A percentile compares a stretch with the other conserved stretches of the same genome.
Evolutionary conservation across 2,888 invertebrate genomes (phyloP).

Genomic region (Xiphydria camelus): DNA sequence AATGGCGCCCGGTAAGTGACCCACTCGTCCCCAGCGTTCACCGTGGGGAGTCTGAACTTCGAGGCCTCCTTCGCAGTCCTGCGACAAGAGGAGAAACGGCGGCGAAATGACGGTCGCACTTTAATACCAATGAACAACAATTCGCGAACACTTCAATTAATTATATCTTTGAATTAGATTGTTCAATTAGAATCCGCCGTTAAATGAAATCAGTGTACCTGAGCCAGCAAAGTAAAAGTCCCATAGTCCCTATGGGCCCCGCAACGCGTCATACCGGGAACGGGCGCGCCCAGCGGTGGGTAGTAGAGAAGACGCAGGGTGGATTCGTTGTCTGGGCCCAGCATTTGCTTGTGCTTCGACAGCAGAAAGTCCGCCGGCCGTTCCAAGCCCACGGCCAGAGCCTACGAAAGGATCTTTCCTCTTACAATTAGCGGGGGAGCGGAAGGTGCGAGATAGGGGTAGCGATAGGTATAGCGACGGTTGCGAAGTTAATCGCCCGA

Average conservation of each 20-base stretch:
- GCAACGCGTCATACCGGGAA: conserved; percentile 64
- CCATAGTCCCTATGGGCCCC: conserved; percentile 77
- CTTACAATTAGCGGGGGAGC: background rate
- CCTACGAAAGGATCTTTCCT: conserved; percentile 31
- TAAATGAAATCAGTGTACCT: conserved; percentile 46
- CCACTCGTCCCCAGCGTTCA: conserved; percentile 74
- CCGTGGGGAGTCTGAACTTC: conserved; percentile 70
- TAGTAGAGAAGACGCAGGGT: conserved; percentile 74
- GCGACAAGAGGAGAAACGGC: conserved; percentile 26
- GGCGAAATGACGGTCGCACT: no score
- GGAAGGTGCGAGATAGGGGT: background rate
- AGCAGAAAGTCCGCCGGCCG: conserved; percentile 66
- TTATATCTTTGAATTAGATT: no score
- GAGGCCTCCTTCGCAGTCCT: conserved; percentile 77
- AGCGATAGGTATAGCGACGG: background rate
- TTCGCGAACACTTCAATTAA: no score
- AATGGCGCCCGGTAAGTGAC: conserved; percentile 76
- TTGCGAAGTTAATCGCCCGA: no score
- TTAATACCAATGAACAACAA: background rate
- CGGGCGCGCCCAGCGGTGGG: conserved; percentile 62
- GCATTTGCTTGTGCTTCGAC: conserved; percentile 69
- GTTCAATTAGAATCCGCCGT: no score
- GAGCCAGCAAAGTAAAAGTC: conserved; percentile 73
- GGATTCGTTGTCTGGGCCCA: conserved; percentile 68
- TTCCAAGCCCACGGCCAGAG: conserved; percentile 59